phyloP scores from a whole-genome alignment of 2,113 vertebrate species.

The Sclerurus mexicanus region DNA sequence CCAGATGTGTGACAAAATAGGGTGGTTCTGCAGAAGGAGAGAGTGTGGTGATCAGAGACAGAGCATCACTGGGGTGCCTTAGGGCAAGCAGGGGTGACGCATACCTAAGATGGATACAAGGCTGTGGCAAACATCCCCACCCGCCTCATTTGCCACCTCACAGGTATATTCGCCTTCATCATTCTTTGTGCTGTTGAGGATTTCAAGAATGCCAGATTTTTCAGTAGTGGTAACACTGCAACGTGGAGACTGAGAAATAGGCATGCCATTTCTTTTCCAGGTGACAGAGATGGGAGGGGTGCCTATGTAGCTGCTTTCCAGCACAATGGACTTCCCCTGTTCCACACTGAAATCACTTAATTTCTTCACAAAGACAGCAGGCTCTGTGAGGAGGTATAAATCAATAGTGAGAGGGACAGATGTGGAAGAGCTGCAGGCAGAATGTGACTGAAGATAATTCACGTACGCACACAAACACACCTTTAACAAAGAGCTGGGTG shows the following conservation, averaged over 20 bases:
- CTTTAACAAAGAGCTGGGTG: constrained; percentile 91
- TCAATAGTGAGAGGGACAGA: neutral
- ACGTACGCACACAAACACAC: constrained; percentile 72
- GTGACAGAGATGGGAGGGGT: constrained; percentile 88
- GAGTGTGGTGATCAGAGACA: constrained; percentile 20
- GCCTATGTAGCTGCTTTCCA: constrained; percentile 88
- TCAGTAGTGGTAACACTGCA: constrained; percentile 91
- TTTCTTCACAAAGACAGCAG: constrained; percentile 93
- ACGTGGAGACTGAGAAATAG: constrained; percentile 85
- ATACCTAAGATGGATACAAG: constrained; percentile 88
- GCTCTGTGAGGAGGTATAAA: constrained; percentile 77
- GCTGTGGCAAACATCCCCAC: constrained; percentile 85
- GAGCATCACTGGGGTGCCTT: neutral
- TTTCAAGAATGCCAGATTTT: constrained; percentile 92
- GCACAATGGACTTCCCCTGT: constrained; percentile 85
- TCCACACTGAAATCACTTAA: constrained; percentile 87
- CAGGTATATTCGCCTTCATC: constrained; percentile 89
- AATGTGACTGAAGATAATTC: neutral
- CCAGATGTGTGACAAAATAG: constrained; percentile 87
- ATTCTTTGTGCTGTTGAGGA: constrained; percentile 84
- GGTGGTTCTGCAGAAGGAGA: constrained; percentile 85
- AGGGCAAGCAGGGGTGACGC: neutral
- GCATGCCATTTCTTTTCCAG: constrained; percentile 88
- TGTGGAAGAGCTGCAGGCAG: neutral
- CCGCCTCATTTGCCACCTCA: constrained; percentile 90